Evolutionary conservation across 2,797 vertebrate genomes (phyloP).

Genomic region (Parauchenoglanis ngamensis): DNA sequence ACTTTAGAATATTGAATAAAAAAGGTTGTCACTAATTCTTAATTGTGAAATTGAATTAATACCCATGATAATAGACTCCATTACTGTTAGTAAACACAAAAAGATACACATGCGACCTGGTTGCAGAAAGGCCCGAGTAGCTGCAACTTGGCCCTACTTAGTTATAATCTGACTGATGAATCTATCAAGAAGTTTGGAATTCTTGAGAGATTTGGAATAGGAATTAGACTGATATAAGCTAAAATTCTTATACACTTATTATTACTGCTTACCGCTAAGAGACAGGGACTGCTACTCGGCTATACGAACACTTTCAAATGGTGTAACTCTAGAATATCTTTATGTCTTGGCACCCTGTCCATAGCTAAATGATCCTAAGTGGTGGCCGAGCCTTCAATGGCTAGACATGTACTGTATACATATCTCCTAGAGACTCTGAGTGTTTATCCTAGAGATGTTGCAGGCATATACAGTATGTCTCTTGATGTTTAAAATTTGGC

Average conservation of each 20-base stretch:
- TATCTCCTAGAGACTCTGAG: neutral
- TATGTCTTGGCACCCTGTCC: no score
- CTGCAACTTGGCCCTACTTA: neutral
- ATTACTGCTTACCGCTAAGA: neutral
- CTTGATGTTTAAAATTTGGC: neutral
- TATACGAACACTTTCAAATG: neutral
- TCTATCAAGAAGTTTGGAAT: neutral
- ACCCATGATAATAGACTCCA: neutral
- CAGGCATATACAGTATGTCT: neutral
- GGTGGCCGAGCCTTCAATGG: neutral
- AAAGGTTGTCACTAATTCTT: neutral
- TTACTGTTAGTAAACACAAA: neutral
- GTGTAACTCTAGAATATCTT: conserved; percentile 8
- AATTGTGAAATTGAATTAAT: neutral
- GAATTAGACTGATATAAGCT: neutral
- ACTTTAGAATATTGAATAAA: neutral
- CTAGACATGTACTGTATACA: neutral
- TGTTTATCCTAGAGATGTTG: neutral
- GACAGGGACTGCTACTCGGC: neutral
- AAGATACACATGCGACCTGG: no score
- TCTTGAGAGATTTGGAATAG: no score
- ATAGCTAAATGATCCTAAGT: neutral
- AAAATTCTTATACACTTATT: neutral
- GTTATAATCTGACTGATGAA: neutral
- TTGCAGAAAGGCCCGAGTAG: neutral